A percentile compares a stretch with the other conserved stretches of the same genome.
These are phyloP conservation scores for Characodon lateralis DNA, from an alignment of 2,797 vertebrate species.

Conservation along the genomic window DNA sequence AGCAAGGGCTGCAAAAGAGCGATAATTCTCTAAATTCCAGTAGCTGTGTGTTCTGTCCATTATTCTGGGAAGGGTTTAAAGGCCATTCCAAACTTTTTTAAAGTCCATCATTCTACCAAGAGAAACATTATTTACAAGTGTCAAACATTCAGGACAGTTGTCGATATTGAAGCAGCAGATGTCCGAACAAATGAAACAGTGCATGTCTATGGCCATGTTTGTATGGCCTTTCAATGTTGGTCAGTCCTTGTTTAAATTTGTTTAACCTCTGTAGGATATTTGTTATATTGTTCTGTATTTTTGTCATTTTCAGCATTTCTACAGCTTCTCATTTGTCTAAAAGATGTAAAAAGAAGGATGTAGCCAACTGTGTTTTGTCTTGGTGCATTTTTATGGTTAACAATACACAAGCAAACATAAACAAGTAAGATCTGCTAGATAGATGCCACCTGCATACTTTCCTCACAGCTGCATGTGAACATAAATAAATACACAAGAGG, in stretches of 20 bases:
- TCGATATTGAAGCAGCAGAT: neutral
- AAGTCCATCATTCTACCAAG: neutral
- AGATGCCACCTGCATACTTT: conserved; percentile 24
- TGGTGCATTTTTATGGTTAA: conserved; percentile 20
- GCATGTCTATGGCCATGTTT: neutral
- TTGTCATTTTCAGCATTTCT: neutral
- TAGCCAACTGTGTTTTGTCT: neutral
- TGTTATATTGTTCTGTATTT: neutral
- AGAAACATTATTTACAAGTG: neutral
- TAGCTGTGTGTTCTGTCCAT: neutral
- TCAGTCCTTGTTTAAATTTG: neutral
- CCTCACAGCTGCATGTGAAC: conserved; percentile 36
- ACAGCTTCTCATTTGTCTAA: neutral
- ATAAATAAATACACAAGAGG: conserved; percentile 66
- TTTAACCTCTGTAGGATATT: neutral
- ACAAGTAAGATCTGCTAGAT: conserved; percentile 18
- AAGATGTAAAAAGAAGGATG: neutral
- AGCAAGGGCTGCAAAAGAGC: too few relatives aligned
- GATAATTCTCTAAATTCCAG: neutral
- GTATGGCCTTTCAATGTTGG: too few relatives aligned
- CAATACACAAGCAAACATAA: conserved; percentile 2
- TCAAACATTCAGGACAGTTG: neutral
- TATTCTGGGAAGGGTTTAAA: neutral
- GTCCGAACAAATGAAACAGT: neutral
- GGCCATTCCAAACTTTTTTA: neutral